phyloP scores from a whole-genome alignment of 1,140 invertebrate genomes.

The Drosophila paulistorum region DNA sequence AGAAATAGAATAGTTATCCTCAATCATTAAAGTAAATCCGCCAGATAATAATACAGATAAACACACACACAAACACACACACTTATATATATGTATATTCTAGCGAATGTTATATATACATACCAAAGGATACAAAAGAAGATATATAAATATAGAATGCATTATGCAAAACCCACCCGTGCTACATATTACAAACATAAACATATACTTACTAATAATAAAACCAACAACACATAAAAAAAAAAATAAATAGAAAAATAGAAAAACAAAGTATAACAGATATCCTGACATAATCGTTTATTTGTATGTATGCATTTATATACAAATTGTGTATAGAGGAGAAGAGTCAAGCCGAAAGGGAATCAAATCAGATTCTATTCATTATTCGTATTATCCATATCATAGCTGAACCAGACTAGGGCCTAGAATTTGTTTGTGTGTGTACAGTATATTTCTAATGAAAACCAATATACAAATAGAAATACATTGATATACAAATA shows the following conservation, averaged over 20 bases:
- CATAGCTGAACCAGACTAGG: slow-evolving; percentile 10
- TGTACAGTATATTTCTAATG: background rate
- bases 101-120: background rate
- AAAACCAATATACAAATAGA: background rate
- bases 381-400: slow-evolving; percentile 8
- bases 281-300: slow-evolving; percentile 11
- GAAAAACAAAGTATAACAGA: background rate
- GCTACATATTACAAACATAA: slow-evolving; percentile 37
- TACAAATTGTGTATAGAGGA: slow-evolving; percentile 12
- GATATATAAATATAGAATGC: slow-evolving; percentile 40
- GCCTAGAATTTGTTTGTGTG: slow-evolving; percentile 16
- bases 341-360: background rate
- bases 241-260: background rate
- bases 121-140: background rate
- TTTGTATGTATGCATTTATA: background rate
- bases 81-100: background rate
- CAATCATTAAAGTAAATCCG: slow-evolving; percentile 9
- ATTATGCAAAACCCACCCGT: slow-evolving; percentile 55
- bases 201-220: slow-evolving; percentile 2
- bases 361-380: slow-evolving; percentile 3
- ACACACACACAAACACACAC: background rate
- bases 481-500: background rate
- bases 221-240: background rate
- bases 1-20: background rate
- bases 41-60: background rate